Evolutionary conservation across 2,888 invertebrate genomes (phyloP), one percentile per base, ranked within the genome.

Genomic region (Molanna angustata): DNA sequence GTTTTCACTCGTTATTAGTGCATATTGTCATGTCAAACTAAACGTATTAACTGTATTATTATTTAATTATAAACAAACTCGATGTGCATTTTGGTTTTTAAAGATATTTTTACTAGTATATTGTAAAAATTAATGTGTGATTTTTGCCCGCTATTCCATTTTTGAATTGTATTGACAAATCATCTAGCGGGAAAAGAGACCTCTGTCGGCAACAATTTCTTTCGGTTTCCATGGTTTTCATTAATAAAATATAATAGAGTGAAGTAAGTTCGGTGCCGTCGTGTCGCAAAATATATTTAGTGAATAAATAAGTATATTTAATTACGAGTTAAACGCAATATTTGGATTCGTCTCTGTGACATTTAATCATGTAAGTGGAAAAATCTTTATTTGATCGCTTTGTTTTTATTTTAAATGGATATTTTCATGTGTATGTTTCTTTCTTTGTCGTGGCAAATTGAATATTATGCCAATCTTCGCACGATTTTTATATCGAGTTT

Each of bases 201-300:
- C 37, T 43, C 49, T 48, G 43, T 35, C 47, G 52, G 52, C 18
- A 48, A 27, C 20, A 20, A 19, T 49, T 43, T 42, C 20, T 17
- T 7, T 43, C 48, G 44, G 48, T 53, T 53, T 32, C 53, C 37
- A 48, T 44, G 53, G 48, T 42, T 41, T 53, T 49, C 48, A 49
- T 53, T 53, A 43, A 53, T 49, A 49, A 53, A 53, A 49, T 48
- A 37, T 45, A 18, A 16, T 20, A 18, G 22, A 39, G 22, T 19
- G 27, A 9, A 11, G 46, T 52, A 19, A 33, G 19, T 17, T 47
- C 39, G n/a, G 18, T 31, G n/a, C n/a, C n/a, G 37, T 37, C 17
- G 49, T 49, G 39, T 21, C 16, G 31, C 16, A 44, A 31, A 7
- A n/a, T 4, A 35, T 11, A 27, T n/a, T 7, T 11, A 27, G 27